A percentile compares a stretch with the other conserved stretches of the same genome.
Conservation (phyloP, 2,888 invertebrate species). For the Orthosia gothica region DNA sequence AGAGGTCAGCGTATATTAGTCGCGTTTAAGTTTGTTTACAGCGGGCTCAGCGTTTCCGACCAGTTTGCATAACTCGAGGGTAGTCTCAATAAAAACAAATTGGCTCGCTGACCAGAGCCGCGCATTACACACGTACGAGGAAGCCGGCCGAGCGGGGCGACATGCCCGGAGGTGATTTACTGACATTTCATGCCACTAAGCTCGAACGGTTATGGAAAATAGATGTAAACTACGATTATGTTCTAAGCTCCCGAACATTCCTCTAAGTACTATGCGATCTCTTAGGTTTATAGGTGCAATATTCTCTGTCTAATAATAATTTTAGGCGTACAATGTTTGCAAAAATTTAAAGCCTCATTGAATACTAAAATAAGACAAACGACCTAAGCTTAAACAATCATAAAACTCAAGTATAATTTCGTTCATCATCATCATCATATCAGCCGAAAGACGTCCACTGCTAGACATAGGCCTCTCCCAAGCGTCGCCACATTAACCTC, state of each 20-base stretch:
- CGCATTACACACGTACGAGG: conserved; percentile 90
- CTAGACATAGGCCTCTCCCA: no score
- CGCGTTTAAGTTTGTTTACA: conserved; percentile 88
- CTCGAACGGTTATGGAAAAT: conserved; percentile 71
- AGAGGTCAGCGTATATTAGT: conserved; percentile 78
- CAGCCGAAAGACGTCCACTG: no score
- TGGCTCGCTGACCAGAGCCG: conserved; percentile 88
- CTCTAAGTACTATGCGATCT: conserved; percentile 49
- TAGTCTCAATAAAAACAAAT: conserved; percentile 91
- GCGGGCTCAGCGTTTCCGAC: conserved; percentile 88
- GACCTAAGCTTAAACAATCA: conserved; percentile 2
- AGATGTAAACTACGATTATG: conserved; percentile 69
- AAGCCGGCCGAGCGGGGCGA: conserved; percentile 87
- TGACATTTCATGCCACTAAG: conserved; percentile 76
- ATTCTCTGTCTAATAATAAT: conserved; percentile 23
- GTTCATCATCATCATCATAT: not conserved
- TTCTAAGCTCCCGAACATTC: conserved; percentile 57
- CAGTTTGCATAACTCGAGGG: conserved; percentile 91
- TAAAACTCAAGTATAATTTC: not conserved
- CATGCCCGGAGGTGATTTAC: conserved; percentile 88
- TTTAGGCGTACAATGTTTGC: conserved; percentile 22
- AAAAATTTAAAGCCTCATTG: conserved; percentile 10
- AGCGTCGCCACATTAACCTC: no score
- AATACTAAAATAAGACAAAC: conserved; percentile 3
- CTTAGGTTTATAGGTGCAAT: conserved; percentile 21